phyloP scores from a whole-genome alignment of 2,797 vertebrate species.

The Poeciliopsis turneri region DNA sequence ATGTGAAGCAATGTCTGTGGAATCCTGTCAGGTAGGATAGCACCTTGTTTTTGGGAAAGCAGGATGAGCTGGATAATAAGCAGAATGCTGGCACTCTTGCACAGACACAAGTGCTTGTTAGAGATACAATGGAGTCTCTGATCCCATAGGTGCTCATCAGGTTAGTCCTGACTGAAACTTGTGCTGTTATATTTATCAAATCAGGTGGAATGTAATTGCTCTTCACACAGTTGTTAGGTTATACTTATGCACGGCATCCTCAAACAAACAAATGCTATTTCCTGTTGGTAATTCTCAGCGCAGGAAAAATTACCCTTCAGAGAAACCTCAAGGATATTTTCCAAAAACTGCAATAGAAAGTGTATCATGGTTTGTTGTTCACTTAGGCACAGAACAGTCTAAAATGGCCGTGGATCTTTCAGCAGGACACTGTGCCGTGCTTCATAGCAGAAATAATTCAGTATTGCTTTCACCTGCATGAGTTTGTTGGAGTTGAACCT shows the following conservation, averaged over 20 bases:
- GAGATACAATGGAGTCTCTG: background rate
- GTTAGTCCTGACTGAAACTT: background rate
- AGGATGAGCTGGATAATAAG: conserved; percentile 21
- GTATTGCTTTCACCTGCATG: background rate
- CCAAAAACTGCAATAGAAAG: background rate
- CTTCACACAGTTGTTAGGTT: background rate
- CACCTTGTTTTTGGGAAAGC: conserved; percentile 31
- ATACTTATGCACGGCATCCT: background rate
- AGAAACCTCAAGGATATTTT: background rate
- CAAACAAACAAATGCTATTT: background rate
- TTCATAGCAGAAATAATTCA: background rate
- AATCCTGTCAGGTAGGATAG: conserved; percentile 52
- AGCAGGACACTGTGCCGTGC: background rate
- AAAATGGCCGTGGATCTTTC: background rate
- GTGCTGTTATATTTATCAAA: background rate
- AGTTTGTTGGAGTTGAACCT: background rate
- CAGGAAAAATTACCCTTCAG: background rate
- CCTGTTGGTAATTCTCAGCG: background rate
- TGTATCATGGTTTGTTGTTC: background rate
- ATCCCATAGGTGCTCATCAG: background rate
- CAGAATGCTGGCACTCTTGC: background rate
- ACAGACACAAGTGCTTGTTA: background rate
- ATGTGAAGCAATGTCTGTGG: background rate
- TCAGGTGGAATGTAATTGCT: background rate
- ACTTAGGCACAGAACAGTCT: background rate